Evolutionary conservation across 2,113 vertebrate species (phyloP).

Genomic region (Pogonocichla stellata): DNA sequence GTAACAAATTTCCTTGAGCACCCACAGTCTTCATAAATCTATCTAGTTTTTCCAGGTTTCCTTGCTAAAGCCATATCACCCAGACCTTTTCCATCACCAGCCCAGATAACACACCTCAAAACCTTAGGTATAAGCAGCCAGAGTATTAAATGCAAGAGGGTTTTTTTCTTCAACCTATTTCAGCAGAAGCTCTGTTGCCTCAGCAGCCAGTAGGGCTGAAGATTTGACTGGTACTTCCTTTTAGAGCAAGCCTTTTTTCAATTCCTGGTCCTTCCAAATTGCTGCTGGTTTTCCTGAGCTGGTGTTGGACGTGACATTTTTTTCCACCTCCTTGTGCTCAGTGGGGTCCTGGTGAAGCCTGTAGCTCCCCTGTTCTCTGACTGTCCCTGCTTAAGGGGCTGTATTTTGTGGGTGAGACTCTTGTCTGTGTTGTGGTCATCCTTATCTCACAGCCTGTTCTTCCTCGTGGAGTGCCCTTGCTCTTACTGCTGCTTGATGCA

Average conservation of each 20-base stretch:
- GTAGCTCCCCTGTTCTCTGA: fast-evolving
- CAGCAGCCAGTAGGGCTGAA: fast-evolving
- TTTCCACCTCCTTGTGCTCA: fast-evolving
- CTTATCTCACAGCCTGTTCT: not conserved
- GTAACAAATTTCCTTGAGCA: not conserved
- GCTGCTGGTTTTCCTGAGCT: not conserved
- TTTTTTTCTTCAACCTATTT: not conserved
- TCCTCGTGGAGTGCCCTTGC: fast-evolving
- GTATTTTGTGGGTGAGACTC: fast-evolving
- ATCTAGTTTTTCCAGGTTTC: not conserved
- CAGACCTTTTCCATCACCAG: not conserved
- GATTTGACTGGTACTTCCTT: fast-evolving
- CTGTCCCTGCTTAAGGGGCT: fast-evolving
- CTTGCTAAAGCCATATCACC: not conserved
- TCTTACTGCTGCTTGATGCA: not conserved
- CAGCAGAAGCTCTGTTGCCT: not conserved
- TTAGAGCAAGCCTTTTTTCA: fast-evolving
- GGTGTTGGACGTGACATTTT: not conserved
- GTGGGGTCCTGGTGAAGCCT: not conserved
- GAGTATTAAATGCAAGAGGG: fast-evolving
- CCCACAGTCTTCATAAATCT: fast-evolving
- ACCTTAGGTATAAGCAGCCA: fast-evolving
- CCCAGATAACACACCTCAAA: not conserved
- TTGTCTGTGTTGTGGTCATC: not conserved
- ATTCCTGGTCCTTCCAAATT: not conserved